Evolutionary conservation across 2,113 vertebrate genomes (phyloP).

Genomic region (Myiagra hebetior): DNA sequence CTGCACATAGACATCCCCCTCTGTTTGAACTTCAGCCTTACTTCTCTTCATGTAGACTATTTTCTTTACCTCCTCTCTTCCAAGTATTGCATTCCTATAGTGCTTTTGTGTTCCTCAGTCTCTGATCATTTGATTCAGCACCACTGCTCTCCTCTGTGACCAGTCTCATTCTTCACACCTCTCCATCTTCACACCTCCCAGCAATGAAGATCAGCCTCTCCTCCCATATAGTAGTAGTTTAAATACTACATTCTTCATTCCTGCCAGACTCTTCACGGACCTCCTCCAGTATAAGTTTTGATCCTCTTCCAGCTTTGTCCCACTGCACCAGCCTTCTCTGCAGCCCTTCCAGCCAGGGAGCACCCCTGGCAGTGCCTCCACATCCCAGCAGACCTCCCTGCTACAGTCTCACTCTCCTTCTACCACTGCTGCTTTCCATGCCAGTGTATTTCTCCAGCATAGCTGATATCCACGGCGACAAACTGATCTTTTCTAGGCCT

Average conservation of each 20-base stretch:
- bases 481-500: not conserved
- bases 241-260: not conserved
- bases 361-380: not conserved
- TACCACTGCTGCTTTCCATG: not conserved
- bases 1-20: not conserved
- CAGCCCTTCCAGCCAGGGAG: not conserved
- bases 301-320: not conserved
- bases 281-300: not conserved
- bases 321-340: not conserved
- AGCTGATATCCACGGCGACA: fast-evolving
- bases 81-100: not conserved
- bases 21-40: not conserved
- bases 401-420: not conserved
- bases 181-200: not conserved
- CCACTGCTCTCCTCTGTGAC: not conserved
- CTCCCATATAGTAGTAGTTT: not conserved
- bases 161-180: not conserved
- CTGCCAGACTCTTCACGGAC: not conserved
- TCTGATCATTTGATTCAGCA: not conserved
- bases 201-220: not conserved
- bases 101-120: not conserved
- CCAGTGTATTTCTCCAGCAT: not conserved
- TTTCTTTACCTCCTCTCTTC: not conserved
- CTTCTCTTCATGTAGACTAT: not conserved
- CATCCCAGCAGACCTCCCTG: not conserved